phyloP scores from a whole-genome alignment of 2,113 vertebrate species.

The Genyomyrus donnyi region DNA sequence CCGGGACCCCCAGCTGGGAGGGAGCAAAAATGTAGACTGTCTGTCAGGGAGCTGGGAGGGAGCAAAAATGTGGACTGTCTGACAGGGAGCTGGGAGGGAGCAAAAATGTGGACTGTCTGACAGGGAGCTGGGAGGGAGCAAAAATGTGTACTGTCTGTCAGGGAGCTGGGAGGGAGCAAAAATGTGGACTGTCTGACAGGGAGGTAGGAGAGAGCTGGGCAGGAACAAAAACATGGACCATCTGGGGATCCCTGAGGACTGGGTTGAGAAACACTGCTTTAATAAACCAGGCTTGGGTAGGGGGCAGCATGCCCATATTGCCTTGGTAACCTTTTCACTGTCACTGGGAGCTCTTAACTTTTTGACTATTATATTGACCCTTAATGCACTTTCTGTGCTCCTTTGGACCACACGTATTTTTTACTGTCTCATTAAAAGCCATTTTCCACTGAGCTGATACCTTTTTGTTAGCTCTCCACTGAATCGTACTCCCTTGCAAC shows the following conservation, averaged over 20 bases:
- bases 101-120: neutral
- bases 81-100: neutral
- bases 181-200: too few species aligned
- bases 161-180: too few species aligned
- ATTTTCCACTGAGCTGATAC: neutral
- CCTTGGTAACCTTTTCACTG: neutral
- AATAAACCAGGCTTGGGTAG: neutral
- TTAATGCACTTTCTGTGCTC: neutral
- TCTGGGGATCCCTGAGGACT: too few species aligned
- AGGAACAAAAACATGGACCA: too few species aligned
- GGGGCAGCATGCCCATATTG: neutral
- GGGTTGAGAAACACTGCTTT: neutral
- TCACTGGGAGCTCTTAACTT: neutral
- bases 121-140: too few species aligned
- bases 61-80: too few species aligned
- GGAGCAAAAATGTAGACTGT: neutral
- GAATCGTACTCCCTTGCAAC: neutral
- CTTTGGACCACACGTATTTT: neutral
- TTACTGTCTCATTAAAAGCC: neutral
- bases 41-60: too few species aligned
- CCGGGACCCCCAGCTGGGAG: neutral
- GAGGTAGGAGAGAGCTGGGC: neutral
- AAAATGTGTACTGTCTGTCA: too few species aligned
- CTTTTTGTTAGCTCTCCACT: neutral
- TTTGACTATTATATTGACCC: neutral